These are phyloP conservation scores for Drosophila bipectinata DNA, from an alignment of 1,140 invertebrate genomes.

Conservation along the genomic window DNA sequence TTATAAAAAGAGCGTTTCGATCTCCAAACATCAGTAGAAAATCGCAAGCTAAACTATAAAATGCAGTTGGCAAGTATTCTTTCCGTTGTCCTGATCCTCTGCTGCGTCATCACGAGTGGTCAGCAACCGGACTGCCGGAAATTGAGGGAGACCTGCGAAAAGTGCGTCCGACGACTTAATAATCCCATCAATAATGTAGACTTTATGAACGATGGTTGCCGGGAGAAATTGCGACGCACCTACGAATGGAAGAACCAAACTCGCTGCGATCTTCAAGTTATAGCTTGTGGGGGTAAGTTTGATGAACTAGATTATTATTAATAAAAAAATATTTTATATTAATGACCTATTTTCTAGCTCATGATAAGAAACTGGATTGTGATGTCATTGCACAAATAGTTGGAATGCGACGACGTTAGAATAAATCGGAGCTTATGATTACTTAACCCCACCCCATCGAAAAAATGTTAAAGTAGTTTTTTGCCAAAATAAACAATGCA, in stretches of 20 bases:
- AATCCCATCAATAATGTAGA: conserved; percentile 23
- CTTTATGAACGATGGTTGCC: conserved; percentile 44
- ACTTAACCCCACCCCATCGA: neutral
- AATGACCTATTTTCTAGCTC: conserved; percentile 5
- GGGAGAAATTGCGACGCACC: conserved; percentile 17
- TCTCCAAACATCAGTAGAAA: neutral
- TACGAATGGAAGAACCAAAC: conserved; percentile 38
- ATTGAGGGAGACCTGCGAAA: conserved; percentile 23
- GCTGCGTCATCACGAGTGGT: conserved; percentile 20
- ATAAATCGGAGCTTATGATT: neutral
- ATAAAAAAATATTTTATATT: neutral
- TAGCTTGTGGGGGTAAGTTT: conserved; percentile 29
- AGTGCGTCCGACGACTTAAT: conserved; percentile 10
- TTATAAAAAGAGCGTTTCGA: conserved; percentile 22
- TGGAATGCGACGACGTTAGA: conserved; percentile 21
- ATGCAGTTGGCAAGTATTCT: conserved; percentile 44
- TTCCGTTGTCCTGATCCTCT: conserved; percentile 24
- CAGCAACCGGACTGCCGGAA: conserved; percentile 31
- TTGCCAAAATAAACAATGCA: conserved; percentile 37
- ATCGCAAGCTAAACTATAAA: conserved; percentile 1
- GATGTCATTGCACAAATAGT: conserved; percentile 19
- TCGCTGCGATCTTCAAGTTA: conserved; percentile 38
- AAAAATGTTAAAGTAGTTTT: conserved; percentile 22
- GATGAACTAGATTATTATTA: neutral
- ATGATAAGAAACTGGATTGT: conserved; percentile 21